Percentiles rank a stretch among this genome's conserved stretches.
phyloP scores from a whole-genome alignment of 1,140 invertebrate genomes.

The Fopius arisanus region DNA sequence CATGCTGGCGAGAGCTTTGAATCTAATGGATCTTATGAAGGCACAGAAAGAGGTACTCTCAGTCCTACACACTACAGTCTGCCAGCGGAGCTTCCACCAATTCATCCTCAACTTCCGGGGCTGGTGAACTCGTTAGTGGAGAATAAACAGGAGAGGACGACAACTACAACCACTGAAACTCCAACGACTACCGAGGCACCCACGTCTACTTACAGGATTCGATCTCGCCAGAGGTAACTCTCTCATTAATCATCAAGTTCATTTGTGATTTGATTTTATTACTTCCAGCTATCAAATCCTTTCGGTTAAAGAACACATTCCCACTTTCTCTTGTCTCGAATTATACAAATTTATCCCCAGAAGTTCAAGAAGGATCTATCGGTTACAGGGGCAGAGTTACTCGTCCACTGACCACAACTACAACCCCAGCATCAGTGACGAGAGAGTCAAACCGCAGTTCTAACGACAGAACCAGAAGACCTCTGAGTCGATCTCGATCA shows the following conservation, averaged over 20 bases:
- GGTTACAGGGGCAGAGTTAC: slow-evolving; percentile 45
- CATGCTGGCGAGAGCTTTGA: slow-evolving; percentile 17
- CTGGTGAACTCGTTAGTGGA: slow-evolving; percentile 70
- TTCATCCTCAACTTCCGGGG: slow-evolving; percentile 67
- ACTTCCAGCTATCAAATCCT: too few relatives aligned
- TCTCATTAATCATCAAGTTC: too few relatives aligned
- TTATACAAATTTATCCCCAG: too few relatives aligned
- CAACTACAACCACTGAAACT: slow-evolving; percentile 15
- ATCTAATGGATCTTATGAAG: slow-evolving; percentile 39
- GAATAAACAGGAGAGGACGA: slow-evolving; percentile 41
- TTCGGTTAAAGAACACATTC: too few relatives aligned
- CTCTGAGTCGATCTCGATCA: slow-evolving; percentile 54
- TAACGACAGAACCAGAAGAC: slow-evolving; percentile 50
- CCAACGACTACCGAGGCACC: slow-evolving; percentile 40
- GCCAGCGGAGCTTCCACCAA: slow-evolving; percentile 62
- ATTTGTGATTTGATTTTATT: too few relatives aligned
- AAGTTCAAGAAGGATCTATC: background rate
- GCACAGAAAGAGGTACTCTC: slow-evolving; percentile 22
- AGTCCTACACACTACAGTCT: slow-evolving; percentile 56
- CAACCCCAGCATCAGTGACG: slow-evolving; percentile 43
- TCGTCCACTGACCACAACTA: slow-evolving; percentile 32
- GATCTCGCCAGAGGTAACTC: slow-evolving; percentile 52
- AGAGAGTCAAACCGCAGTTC: slow-evolving; percentile 32
- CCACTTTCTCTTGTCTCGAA: too few relatives aligned
- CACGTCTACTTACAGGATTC: slow-evolving; percentile 48